Percentiles rank a stretch among this genome's conserved stretches.
These are phyloP conservation scores for Orthonevra nobilis DNA, from an alignment of 2,888 invertebrate genomes.

Conservation along the genomic window DNA sequence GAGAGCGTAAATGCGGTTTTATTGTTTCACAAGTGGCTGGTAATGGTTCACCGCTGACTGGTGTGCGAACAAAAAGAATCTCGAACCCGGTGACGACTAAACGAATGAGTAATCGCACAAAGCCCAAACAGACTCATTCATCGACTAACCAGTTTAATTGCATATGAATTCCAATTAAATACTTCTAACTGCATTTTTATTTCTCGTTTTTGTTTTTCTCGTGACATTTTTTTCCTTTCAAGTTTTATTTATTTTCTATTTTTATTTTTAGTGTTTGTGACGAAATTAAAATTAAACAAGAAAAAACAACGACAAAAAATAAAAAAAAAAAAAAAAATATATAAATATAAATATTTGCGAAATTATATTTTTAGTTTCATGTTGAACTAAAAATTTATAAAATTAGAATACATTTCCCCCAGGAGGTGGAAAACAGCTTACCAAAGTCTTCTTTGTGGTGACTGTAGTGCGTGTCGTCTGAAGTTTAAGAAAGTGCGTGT, in stretches of 20 bases:
- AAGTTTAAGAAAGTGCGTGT: constrained; percentile 45
- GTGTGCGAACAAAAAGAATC: constrained; percentile 10
- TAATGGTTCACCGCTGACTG: too few species aligned
- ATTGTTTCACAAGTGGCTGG: constrained; percentile 26
- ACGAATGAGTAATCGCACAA: constrained; percentile 23
- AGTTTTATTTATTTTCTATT: constrained; percentile 6
- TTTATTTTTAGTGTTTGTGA: constrained; percentile 39
- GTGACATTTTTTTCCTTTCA: constrained; percentile 19
- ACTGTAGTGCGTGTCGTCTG: constrained; percentile 26
- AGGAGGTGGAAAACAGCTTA: constrained; percentile 22
- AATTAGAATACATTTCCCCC: constrained; percentile 37
- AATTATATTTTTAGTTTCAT: constrained; percentile 55
- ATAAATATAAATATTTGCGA: constrained; percentile 56
- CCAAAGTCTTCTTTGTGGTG: constrained; percentile 24
- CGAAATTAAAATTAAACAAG: constrained; percentile 1
- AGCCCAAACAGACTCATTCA: constrained; percentile 35
- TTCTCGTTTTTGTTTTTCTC: not conserved
- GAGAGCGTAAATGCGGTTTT: constrained; percentile 35
- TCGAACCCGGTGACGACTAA: not conserved
- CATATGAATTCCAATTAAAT: constrained; percentile 25
- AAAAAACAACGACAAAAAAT: constrained; percentile 22
- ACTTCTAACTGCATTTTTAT: constrained; percentile 6
- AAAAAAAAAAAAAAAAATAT: too few species aligned
- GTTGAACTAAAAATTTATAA: constrained; percentile 45
- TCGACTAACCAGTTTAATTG: constrained; percentile 11